Evolutionary conservation across 2,797 vertebrate species (phyloP).

Genomic region (Fistularia commersonii): DNA sequence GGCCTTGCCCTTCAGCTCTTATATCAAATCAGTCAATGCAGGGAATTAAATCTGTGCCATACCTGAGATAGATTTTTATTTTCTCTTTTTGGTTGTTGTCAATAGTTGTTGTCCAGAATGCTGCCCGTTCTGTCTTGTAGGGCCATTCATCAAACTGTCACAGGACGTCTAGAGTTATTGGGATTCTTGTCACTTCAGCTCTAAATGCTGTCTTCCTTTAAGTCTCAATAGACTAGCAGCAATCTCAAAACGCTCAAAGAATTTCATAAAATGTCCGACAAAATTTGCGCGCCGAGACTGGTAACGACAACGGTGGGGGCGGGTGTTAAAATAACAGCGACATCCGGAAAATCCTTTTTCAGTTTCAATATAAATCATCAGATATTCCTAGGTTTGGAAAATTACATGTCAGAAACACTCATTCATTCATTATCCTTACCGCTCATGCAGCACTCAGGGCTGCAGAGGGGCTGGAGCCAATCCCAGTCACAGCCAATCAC

Average conservation of each 20-base stretch:
- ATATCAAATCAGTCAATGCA: constrained; percentile 33
- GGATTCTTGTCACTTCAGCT: constrained; percentile 27
- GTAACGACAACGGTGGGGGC: too few species aligned
- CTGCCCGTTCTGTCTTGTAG: constrained; percentile 43
- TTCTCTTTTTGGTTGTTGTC: constrained; percentile 23
- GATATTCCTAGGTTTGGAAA: too few species aligned
- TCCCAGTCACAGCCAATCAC: too few species aligned
- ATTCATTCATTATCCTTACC: too few species aligned
- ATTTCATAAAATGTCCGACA: too few species aligned
- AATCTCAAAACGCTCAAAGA: constrained; percentile 7
- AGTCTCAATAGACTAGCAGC: constrained; percentile 3
- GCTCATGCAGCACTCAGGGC: too few species aligned
- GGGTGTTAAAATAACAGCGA: too few species aligned
- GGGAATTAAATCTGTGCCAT: constrained; percentile 47
- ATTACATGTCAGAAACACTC: too few species aligned
- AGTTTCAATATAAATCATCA: too few species aligned
- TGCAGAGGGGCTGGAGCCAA: too few species aligned
- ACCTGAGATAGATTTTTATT: constrained; percentile 53
- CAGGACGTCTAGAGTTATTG: constrained; percentile 28
- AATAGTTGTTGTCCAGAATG: constrained; percentile 35
- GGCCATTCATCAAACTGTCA: constrained; percentile 58
- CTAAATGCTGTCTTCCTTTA: constrained; percentile 12
- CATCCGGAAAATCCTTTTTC: too few species aligned
- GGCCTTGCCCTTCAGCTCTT: neutral
- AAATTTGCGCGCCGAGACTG: too few species aligned